A percentile compares a stretch with the other conserved stretches of the same genome.
Conservation (phyloP, 2,797 vertebrate species). For the Bucorvus abyssinicus region DNA sequence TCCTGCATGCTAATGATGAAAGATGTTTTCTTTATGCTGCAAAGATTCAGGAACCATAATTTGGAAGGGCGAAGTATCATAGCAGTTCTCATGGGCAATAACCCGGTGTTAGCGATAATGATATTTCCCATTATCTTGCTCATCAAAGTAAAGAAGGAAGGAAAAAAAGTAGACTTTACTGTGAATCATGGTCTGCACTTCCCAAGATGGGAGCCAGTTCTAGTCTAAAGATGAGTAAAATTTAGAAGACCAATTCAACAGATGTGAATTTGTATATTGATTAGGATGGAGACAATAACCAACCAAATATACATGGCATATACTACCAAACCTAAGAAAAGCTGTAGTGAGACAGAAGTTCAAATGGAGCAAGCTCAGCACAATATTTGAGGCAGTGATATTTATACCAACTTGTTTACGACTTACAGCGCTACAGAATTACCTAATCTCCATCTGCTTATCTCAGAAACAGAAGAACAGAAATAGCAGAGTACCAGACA, state of each 20-base stretch:
- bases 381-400: neutral
- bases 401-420: constrained; percentile 26
- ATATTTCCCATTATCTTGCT: neutral
- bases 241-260: neutral
- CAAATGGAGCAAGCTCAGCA: constrained; percentile 20
- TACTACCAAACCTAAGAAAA: neutral
- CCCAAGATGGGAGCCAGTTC: neutral
- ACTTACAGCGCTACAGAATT: neutral
- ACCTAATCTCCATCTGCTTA: constrained; percentile 56
- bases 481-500: constrained; percentile 32
- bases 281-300: neutral
- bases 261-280: neutral
- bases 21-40: neutral
- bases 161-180: neutral
- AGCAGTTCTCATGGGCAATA: neutral
- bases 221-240: neutral
- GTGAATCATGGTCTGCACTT: accelerated
- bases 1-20: neutral
- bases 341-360: neutral
- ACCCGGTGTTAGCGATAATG: neutral
- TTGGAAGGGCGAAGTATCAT: neutral
- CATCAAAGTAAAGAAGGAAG: neutral
- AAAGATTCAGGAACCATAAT: neutral
- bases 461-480: neutral
- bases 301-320: neutral